Evolutionary conservation across 2,888 invertebrate genomes (phyloP).

Genomic region (Drosophila macrospina): DNA sequence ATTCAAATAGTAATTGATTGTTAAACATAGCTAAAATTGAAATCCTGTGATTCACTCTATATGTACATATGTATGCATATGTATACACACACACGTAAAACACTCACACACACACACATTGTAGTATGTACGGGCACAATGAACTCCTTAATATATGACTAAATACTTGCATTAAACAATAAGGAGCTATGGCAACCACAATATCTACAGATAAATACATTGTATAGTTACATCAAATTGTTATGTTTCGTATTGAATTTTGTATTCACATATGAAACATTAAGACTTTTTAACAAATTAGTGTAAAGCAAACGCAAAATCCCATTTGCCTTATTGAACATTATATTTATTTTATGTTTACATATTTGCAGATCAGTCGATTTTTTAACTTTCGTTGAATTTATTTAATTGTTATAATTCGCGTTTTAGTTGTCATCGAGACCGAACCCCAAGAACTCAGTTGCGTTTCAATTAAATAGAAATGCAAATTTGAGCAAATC

Average conservation of each 20-base stretch:
- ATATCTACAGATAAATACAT: neutral
- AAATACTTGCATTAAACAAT: neutral
- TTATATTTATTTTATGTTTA: constrained; percentile 5
- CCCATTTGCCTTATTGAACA: too few species aligned
- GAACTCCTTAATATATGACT: neutral
- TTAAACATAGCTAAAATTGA: constrained; percentile 77
- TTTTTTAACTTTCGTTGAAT: constrained; percentile 46
- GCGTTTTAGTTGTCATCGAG: constrained; percentile 25
- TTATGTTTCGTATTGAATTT: too few species aligned
- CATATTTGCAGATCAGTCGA: constrained; percentile 46
- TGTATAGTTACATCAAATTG: too few species aligned
- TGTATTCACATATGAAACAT: too few species aligned
- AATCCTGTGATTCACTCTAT: constrained; percentile 80
- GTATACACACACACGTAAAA: constrained; percentile 14
- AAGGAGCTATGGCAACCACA: neutral
- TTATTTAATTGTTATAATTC: constrained; percentile 25
- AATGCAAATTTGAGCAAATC: constrained; percentile 70
- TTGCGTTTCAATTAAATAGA: constrained; percentile 68
- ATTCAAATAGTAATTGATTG: constrained; percentile 76
- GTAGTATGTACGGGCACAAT: constrained; percentile 29
- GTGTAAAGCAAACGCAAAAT: too few species aligned
- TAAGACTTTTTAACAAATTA: too few species aligned
- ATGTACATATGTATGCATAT: constrained; percentile 60
- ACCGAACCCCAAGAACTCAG: constrained; percentile 49
- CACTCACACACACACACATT: constrained; percentile 30